Base-by-base conservation (phyloP, 1,140 invertebrate genomes). In the Ganaspis sp. region DNA sequence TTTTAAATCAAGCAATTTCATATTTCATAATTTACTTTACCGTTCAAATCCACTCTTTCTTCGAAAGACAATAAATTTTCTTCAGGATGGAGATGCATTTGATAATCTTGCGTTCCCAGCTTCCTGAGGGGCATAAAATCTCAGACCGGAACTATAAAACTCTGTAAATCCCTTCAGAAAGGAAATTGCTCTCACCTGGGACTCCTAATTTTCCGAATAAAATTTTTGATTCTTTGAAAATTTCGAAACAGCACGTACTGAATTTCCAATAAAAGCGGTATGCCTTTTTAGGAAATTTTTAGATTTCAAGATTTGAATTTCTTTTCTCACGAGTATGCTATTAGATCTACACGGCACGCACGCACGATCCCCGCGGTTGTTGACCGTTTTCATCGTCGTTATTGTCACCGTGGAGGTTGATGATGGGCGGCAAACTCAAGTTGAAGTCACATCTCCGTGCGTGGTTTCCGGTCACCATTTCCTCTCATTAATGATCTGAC, bases 391-490 rank as follows among this genome's bases (percentile, higher is more conserved):
- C 69, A 54, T 70, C 73, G 75, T 69, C 42, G 74, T 75, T 53
- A 85, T 78, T 81, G 80, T 81, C 77, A 79, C 78, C 73, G 74
- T 37, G 34, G 40, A 34, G 75, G 74, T 49, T 79, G 77, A 82
- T 73, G 77, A 82, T 76, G 74, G 77, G 75, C 73, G 73, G 42
- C 73, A 73, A 58, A 73, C 71, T 21, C 64, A 70, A 78, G 79
- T 76, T 74, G 38, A 79, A 83, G 87, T 89, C 88, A 89, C 88
- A 89, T 88, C 88, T 88, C 85, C 76, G 88, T 85, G 88, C 88
- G 88, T 89, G 88, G 88, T 79, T 89, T 89, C 88, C 88, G 88
- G 86, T 80, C 86, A 83, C 83, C 83, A 84, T 86, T 88, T 89
- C 88, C 88, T 88, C 81, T 84, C 86, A 87, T 89, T 87, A 88